A percentile compares a stretch with the other conserved stretches of the same genome.
phyloP scores from a whole-genome alignment of 2,113 vertebrate species.

The Calonectris borealis region DNA sequence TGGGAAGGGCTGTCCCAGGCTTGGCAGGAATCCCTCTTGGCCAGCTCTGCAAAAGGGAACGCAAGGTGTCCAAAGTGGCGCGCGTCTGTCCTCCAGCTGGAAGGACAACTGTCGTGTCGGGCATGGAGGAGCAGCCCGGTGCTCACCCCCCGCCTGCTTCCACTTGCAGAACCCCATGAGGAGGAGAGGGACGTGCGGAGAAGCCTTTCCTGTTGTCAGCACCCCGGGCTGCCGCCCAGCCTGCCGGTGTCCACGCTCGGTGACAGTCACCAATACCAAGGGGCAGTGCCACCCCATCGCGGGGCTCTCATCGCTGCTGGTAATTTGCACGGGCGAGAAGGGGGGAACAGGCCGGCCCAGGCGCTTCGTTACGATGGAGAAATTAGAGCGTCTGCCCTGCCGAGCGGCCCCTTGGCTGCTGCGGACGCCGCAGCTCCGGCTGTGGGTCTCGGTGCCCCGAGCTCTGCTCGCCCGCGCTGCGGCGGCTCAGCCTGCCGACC shows the following conservation, averaged over 20 bases:
- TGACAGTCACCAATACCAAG: not conserved
- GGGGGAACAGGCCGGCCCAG: not conserved
- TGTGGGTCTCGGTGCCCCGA: not conserved
- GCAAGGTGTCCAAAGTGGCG: not conserved
- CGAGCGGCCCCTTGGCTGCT: not conserved
- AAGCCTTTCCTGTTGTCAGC: not conserved
- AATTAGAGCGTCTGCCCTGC: not conserved
- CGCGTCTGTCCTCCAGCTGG: not conserved
- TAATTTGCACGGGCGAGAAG: rapidly evolving
- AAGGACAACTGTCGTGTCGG: rapidly evolving
- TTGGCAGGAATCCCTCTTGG: not conserved
- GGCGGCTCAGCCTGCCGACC: not conserved
- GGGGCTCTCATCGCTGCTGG: not conserved
- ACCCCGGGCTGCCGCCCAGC: not conserved
- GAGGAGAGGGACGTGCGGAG: not conserved
- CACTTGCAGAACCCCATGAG: rapidly evolving
- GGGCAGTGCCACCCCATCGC: not conserved
- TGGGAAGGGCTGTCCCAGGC: not conserved
- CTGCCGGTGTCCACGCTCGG: not conserved
- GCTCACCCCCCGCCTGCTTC: not conserved
- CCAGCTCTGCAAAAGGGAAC: not conserved
- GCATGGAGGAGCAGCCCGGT: rapidly evolving
- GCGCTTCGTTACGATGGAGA: not conserved
- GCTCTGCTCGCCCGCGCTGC: not conserved
- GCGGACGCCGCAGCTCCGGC: not conserved